phyloP scores from a whole-genome alignment of 2,888 invertebrate species.

The Calameuta pallipes region DNA sequence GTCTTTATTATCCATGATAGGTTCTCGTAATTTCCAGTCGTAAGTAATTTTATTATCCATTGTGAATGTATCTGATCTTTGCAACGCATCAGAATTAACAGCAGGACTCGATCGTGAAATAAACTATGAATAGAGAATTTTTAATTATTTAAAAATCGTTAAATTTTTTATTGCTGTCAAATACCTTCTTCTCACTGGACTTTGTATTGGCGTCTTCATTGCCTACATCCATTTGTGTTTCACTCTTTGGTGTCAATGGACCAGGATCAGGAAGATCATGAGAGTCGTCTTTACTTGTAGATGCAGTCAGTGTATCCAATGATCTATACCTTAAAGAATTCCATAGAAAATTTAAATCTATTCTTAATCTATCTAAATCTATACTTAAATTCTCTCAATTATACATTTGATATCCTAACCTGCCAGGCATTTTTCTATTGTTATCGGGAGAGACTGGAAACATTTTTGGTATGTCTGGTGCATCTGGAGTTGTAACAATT shows the following conservation, averaged over 20 bases:
- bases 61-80: conserved; percentile 35
- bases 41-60: conserved; percentile 13
- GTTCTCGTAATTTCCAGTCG: neutral
- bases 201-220: neutral
- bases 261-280: conserved; percentile 10
- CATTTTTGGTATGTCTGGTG: conserved; percentile 29
- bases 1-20: neutral
- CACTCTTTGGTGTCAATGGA: conserved; percentile 13
- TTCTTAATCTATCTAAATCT: too few relatives aligned
- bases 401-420: neutral
- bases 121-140: neutral
- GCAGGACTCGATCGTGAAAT: neutral
- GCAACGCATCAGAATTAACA: conserved; percentile 2
- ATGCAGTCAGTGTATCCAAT: conserved; percentile 19
- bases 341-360: neutral
- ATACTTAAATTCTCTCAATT: neutral
- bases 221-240: conserved; percentile 1
- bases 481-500: conserved; percentile 28
- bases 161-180: neutral
- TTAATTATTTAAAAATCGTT: neutral
- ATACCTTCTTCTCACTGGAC: neutral
- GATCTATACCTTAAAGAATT: conserved; percentile 20
- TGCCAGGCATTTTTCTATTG: neutral
- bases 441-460: neutral
- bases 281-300: conserved; percentile 7